Evolutionary conservation across 1,140 invertebrate species (phyloP), one percentile per base, ranked within the genome.

Genomic region (Diploscapter pachys): DNA sequence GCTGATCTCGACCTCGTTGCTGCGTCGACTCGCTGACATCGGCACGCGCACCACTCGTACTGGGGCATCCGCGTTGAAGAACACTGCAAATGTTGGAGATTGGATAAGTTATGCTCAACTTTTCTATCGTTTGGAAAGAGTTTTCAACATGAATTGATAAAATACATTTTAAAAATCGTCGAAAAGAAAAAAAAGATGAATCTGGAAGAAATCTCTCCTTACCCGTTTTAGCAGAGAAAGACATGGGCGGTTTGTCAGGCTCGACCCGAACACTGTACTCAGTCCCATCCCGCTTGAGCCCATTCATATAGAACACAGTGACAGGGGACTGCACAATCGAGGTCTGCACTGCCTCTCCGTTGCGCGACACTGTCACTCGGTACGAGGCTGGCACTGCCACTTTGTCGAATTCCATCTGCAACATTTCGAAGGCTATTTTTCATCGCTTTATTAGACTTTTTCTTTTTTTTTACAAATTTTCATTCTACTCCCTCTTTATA

Each of bases 361-460:
- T 56, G 56, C 69, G 63, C 54, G 67, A 63, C 51, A 78, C 13
- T 5, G 73, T 73, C 8, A 78, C 71, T 11, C 57, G 63, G 13
- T 80, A 67, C 50, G 4, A 31, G 9, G 13, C 52, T 4, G 69
- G 72, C n/a, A 51, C 63, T 11, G 56, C 13, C 80, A 76, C 4
- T 4, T 48, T 52, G n/a, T 64, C 67, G 65, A 79, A 80, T n/a
- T 80, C 56, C 63, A 80, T 9, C 79, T 80, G 65, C 61, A 65
- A 3, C 53, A 31, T 31, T 31, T 31, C 31, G 31, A 31, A 31
- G 31, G 1, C 1, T 31, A 31, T 31, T 31, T 31, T 31, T 31
- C 31, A 31, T 31, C 31, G 31, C 1, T 31, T 31, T 31, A 31
- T 31, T 31, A 31, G 31, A 31, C 31, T 31, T 31, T 31, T 31